phyloP scores from a whole-genome alignment of 2,888 invertebrate species.

The Mythimna albipuncta region DNA sequence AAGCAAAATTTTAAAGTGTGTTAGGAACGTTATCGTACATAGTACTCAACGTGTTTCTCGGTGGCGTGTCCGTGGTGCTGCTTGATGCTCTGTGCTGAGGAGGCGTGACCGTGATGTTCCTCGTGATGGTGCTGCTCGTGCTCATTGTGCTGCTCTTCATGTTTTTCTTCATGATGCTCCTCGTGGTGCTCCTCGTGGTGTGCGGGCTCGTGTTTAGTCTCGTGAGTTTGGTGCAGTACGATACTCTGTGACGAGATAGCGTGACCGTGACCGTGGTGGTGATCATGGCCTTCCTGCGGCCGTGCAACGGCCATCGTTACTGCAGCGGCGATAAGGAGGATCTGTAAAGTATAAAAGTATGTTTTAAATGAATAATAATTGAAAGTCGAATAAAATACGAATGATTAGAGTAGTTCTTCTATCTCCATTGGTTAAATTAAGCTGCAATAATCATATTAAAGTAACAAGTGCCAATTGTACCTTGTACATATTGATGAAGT shows the following conservation, averaged over 20 bases:
- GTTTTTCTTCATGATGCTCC: constrained; percentile 20
- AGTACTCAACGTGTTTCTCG: constrained; percentile 65
- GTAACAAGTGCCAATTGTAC: background rate
- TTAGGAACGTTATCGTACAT: constrained; percentile 49
- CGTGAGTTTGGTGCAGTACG: constrained; percentile 67
- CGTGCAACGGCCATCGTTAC: constrained; percentile 38
- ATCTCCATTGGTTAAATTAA: background rate
- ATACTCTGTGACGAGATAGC: constrained; percentile 72
- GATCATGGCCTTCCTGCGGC: constrained; percentile 52
- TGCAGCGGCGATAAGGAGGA: constrained; percentile 35
- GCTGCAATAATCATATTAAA: background rate
- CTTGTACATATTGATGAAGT: constrained; percentile 50
- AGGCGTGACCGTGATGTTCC: constrained; percentile 43
- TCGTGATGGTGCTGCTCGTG: constrained; percentile 1
- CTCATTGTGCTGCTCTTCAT: constrained; percentile 24
- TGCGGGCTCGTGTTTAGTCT: constrained; percentile 28
- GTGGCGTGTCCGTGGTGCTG: constrained; percentile 62
- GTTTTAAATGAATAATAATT: background rate
- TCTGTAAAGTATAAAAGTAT: constrained; percentile 14
- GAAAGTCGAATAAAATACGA: background rate
- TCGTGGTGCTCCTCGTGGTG: constrained; percentile 31
- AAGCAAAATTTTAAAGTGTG: background rate
- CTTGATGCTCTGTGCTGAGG: constrained; percentile 60
- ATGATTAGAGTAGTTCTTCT: background rate
- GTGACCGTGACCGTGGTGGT: constrained; percentile 47